A percentile compares a stretch with the other conserved stretches of the same genome.
phyloP scores from a whole-genome alignment of 2,797 vertebrate genomes.

The Acrossocheilus fasciatus region DNA sequence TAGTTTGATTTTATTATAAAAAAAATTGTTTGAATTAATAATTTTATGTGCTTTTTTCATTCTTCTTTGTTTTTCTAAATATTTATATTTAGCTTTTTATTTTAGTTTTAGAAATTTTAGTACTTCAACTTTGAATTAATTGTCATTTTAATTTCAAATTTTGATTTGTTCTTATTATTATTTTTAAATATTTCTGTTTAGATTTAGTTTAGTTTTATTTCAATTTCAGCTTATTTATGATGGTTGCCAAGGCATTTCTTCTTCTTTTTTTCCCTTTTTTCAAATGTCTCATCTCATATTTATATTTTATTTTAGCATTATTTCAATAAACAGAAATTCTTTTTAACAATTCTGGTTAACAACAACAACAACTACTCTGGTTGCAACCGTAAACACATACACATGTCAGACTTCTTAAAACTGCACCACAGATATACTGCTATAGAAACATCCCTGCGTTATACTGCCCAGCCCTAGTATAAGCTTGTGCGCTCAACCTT shows the following conservation, averaged over 20 bases:
- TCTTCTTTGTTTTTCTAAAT: not conserved
- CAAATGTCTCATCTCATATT: not conserved
- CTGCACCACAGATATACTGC: not conserved
- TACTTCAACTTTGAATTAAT: no score
- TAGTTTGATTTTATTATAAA: not conserved
- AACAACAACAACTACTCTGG: not conserved
- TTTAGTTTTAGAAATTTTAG: no score
- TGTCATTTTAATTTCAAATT: not conserved
- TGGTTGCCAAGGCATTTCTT: not conserved
- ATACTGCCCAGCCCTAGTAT: not conserved
- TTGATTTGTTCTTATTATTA: not conserved
- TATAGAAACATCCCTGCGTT: not conserved
- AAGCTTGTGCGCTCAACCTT: not conserved
- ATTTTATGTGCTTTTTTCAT: not conserved
- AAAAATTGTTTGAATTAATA: not conserved
- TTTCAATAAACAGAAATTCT: not conserved
- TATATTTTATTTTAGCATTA: not conserved
- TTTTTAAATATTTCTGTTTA: not conserved
- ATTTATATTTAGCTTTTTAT: not conserved
- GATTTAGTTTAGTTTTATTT: not conserved
- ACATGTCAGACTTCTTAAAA: not conserved
- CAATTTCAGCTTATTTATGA: not conserved
- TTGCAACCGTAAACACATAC: not conserved
- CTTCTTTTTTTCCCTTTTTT: not conserved
- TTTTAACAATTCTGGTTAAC: not conserved